Conservation (phyloP, 2,888 invertebrate species). For the Lapara coniferarum region DNA sequence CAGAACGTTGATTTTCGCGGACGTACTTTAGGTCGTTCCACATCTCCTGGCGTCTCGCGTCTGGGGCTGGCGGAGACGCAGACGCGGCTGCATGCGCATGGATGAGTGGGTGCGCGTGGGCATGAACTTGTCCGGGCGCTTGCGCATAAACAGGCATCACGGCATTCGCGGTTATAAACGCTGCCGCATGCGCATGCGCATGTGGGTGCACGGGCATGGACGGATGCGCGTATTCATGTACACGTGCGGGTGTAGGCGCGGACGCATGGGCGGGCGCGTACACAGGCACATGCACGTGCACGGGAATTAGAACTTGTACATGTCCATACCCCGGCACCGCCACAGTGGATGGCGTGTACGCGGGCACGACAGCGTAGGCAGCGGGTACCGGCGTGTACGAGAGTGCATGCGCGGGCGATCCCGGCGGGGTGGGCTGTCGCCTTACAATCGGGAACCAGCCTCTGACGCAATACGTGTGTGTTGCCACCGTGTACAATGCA, state of each 20-base stretch:
- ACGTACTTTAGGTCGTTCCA: conserved; percentile 80
- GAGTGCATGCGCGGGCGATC: neutral
- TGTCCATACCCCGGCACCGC: neutral
- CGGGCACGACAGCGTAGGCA: conserved; percentile 4
- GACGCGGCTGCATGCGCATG: conserved; percentile 52
- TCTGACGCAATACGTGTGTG: conserved; percentile 20
- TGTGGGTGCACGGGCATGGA: neutral
- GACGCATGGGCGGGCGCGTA: neutral
- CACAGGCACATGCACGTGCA: neutral
- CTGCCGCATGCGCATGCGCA: neutral
- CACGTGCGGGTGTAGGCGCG: neutral
- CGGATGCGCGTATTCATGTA: neutral
- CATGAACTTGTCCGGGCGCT: conserved; percentile 46
- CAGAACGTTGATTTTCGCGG: conserved; percentile 37
- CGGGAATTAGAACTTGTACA: neutral
- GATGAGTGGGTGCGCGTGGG: conserved; percentile 45
- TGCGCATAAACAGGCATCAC: conserved; percentile 39
- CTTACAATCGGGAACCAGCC: conserved; percentile 1
- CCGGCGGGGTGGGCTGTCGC: neutral
- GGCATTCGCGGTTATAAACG: conserved; percentile 37
- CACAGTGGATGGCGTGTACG: neutral
- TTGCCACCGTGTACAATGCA: conserved; percentile 16
- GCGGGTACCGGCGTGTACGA: neutral
- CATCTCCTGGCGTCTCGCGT: conserved; percentile 69
- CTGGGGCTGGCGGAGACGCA: conserved; percentile 43